Base-by-base conservation (phyloP, 2,113 vertebrate species). In the Chaetura pelagica region DNA sequence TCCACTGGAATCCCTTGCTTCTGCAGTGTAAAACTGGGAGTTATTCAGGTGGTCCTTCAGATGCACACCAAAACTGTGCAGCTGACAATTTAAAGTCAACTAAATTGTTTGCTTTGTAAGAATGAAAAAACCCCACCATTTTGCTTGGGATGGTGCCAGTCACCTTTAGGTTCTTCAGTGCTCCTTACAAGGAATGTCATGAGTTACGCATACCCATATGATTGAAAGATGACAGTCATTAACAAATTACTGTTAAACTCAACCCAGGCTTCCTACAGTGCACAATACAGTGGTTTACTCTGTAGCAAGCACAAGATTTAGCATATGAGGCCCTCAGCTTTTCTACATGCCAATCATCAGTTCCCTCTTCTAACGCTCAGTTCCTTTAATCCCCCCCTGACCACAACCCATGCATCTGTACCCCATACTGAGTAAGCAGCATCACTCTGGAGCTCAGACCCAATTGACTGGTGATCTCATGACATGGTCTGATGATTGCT, bases 301-400 rank as follows among this genome's bases (percentile, higher is more conserved):
- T 62, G 55, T 30, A 32, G 59, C 71, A 88, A 88, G 49, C 34
- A 75, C 52, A 68, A 77, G 52, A 40, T 64, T 46, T 49, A 58
- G 72, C 3, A 3, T n/a, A 68, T 78, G 71, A 93, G 69, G 84
- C 80, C 89, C 58, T 78, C 34, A 9, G 57, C 40, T 75, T 90
- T 91, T 67, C 61, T 75, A 22, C 49, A 68, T 3, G 6, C 44
- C 69, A 87, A 18, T 52, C 52, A 72, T 22, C 49, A 82, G 58
- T 96, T 97, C 87, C 84, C 32, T 29, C 71, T 95, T 89, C 58
- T 57, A 74, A 94, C 87, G 64, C 80, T 84, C 80, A 48, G 64
- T 94, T 95, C 91, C 91, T 84, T 92, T 67, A 95, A 76, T 54
- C 29, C 16, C 7, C 20, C 51, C 42, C 32, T 5, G 1, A 58